These are phyloP conservation scores for Leptopilina drosophilae DNA, from an alignment of 2,888 invertebrate genomes.

Conservation along the genomic window DNA sequence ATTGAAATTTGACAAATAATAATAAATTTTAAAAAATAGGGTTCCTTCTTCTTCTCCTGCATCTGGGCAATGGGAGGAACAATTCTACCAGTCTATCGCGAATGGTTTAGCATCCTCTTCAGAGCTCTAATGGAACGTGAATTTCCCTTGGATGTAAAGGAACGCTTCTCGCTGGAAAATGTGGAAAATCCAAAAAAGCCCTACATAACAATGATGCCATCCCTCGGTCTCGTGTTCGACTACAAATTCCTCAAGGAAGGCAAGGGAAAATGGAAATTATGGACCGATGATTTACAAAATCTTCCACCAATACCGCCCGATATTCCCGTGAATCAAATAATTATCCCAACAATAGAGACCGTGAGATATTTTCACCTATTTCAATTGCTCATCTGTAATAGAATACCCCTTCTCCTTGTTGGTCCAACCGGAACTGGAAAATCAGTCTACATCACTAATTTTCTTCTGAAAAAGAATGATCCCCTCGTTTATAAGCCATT, in stretches of 20 bases:
- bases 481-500: conserved; percentile 88
- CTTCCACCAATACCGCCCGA: conserved; percentile 90
- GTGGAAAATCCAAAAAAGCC: conserved; percentile 80
- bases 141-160: conserved; percentile 83
- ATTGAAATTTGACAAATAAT: background rate
- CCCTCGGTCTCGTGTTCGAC: conserved; percentile 89
- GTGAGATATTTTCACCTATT: conserved; percentile 90
- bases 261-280: conserved; percentile 93
- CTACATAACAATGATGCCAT: conserved; percentile 90
- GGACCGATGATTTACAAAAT: conserved; percentile 88
- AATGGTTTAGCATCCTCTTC: conserved; percentile 85
- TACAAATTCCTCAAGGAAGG: conserved; percentile 94
- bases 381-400: conserved; percentile 86
- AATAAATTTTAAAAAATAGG: conserved; percentile 77
- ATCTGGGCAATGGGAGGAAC: conserved; percentile 96
- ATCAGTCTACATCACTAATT: conserved; percentile 92
- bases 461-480: conserved; percentile 88
- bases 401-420: conserved; percentile 90
- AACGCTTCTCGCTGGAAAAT: conserved; percentile 77
- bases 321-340: conserved; percentile 94
- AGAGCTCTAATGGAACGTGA: conserved; percentile 89
- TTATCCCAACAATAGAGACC: conserved; percentile 94
- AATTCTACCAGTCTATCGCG: conserved; percentile 84
- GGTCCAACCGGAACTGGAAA: conserved; percentile 98
- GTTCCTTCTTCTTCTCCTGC: conserved; percentile 93